These are phyloP conservation scores for Proales similis DNA, from an alignment of 1,140 invertebrate species.

Conservation along the genomic window DNA sequence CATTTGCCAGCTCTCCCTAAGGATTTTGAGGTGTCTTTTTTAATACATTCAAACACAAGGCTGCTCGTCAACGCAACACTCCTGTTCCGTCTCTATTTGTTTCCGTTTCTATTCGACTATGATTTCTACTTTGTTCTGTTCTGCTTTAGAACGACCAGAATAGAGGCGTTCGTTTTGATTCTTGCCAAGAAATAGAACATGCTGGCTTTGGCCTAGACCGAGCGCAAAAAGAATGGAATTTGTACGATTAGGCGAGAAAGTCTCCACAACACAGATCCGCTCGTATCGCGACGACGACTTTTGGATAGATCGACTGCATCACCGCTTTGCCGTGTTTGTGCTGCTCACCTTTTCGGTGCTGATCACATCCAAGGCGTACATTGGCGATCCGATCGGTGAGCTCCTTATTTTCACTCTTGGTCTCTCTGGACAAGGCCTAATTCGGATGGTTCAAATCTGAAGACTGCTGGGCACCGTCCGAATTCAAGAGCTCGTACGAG, in stretches of 20 bases:
- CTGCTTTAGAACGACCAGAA: no score
- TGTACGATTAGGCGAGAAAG: neutral
- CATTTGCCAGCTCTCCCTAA: no score
- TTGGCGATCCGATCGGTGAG: constrained; percentile 35
- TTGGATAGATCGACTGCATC: constrained; percentile 57
- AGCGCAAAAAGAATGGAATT: neutral
- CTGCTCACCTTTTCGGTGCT: constrained; percentile 56
- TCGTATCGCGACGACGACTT: constrained; percentile 54
- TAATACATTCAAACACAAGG: no score
- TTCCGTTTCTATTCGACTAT: no score
- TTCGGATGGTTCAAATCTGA: neutral
- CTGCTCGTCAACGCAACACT: no score
- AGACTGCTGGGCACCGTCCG: constrained; percentile 46
- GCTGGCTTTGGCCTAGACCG: no score
- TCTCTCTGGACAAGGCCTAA: neutral
- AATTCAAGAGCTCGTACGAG: constrained; percentile 41
- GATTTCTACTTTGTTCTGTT: no score
- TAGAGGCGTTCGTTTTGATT: no score
- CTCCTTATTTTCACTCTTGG: neutral
- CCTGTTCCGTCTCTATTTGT: no score
- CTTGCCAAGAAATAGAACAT: no score
- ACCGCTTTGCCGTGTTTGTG: constrained; percentile 55
- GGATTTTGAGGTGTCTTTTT: no score
- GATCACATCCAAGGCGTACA: constrained; percentile 56
- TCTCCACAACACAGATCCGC: neutral